Percentiles rank a stretch among this genome's conserved stretches.
These are phyloP conservation scores for Zaprionus capensis DNA, from an alignment of 1,140 invertebrate genomes.

Conservation along the genomic window DNA sequence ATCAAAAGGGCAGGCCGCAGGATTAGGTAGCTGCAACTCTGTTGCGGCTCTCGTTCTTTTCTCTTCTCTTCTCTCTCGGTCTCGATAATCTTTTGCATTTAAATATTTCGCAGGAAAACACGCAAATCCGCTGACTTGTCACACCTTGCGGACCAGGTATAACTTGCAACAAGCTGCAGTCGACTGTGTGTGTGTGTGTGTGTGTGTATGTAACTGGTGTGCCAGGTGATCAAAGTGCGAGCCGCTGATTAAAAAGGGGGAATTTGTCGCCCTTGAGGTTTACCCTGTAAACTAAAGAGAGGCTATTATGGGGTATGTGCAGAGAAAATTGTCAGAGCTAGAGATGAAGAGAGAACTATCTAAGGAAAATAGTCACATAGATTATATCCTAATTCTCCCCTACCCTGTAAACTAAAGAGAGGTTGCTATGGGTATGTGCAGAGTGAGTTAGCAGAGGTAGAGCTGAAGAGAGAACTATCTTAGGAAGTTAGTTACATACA, in stretches of 20 bases:
- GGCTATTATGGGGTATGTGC: too few relatives aligned
- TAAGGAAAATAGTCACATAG: too few relatives aligned
- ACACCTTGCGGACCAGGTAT: conserved; percentile 66
- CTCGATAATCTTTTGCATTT: conserved; percentile 77
- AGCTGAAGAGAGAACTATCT: too few relatives aligned
- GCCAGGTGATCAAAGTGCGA: conserved; percentile 72
- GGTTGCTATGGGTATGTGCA: too few relatives aligned
- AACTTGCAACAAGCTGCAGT: conserved; percentile 47
- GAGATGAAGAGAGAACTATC: too few relatives aligned
- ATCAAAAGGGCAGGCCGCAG: conserved; percentile 57
- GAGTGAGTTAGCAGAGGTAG: too few relatives aligned
- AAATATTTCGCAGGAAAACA: conserved; percentile 81
- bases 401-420: conserved; percentile 19
- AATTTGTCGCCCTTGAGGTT: conserved; percentile 76
- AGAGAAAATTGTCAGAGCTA: too few relatives aligned
- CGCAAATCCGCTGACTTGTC: conserved; percentile 81
- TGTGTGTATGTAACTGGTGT: conserved; percentile 20
- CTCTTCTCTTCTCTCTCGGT: not conserved
- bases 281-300: conserved; percentile 21
- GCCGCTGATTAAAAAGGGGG: conserved; percentile 80
- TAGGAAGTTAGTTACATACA: too few relatives aligned
- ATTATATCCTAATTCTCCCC: too few relatives aligned
- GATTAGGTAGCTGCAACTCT: conserved; percentile 52
- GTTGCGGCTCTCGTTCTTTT: conserved; percentile 6
- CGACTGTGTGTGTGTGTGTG: conserved; percentile 36